phyloP scores from a whole-genome alignment of 2,888 invertebrate genomes.

The Rotaria magnacalcarata region DNA sequence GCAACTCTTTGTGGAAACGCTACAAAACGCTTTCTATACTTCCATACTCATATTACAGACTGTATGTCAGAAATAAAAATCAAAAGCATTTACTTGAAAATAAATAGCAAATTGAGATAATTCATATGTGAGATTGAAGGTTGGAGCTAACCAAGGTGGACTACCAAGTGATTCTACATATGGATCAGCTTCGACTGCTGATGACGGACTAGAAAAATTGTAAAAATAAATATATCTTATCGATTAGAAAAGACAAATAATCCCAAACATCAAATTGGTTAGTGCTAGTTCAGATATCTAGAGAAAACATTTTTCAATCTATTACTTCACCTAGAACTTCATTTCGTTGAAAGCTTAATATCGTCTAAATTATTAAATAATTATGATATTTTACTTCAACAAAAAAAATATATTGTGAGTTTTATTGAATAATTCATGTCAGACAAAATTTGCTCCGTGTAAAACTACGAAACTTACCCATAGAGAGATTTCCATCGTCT shows the following conservation, averaged over 20 bases:
- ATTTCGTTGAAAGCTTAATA: background rate
- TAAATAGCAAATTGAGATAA: constrained; percentile 74
- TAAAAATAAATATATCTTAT: background rate
- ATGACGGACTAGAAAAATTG: background rate
- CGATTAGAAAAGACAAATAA: background rate
- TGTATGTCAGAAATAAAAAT: no score
- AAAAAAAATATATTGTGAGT: no score
- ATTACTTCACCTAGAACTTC: background rate
- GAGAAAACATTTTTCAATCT: background rate
- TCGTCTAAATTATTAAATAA: background rate
- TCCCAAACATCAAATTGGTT: background rate
- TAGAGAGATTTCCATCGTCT: constrained; percentile 62
- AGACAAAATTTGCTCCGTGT: no score
- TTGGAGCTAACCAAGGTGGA: constrained; percentile 76
- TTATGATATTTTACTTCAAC: background rate
- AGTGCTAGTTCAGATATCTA: background rate
- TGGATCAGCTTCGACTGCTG: constrained; percentile 47
- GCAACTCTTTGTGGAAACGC: no score
- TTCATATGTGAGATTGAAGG: constrained; percentile 80
- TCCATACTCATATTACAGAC: no score
- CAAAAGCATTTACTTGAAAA: constrained; percentile 63
- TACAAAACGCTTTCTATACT: no score
- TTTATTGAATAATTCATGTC: no score
- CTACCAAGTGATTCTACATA: constrained; percentile 57
- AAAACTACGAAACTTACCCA: background rate